phyloP scores from a whole-genome alignment of 2,113 vertebrate genomes.

The Enhydra lutris region DNA sequence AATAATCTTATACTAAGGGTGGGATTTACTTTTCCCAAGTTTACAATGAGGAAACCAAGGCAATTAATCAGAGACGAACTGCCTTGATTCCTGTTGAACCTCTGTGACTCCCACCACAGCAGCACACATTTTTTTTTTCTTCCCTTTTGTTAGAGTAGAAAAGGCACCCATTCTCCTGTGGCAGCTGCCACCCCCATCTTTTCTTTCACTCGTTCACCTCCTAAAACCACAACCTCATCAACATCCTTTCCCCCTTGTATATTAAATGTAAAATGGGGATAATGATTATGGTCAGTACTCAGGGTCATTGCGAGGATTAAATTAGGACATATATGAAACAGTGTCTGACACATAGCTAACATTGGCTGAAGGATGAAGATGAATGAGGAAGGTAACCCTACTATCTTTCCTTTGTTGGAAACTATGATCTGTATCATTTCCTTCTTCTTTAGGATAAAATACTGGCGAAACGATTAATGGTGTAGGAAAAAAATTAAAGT shows the following conservation, averaged over 20 bases:
- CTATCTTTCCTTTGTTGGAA: neutral
- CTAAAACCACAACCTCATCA: neutral
- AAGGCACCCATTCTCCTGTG: neutral
- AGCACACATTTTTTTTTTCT: neutral
- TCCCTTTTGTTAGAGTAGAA: neutral
- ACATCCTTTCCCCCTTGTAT: too few species aligned
- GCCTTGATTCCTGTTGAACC: neutral
- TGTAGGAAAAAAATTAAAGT: neutral
- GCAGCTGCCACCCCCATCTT: neutral
- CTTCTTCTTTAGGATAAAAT: neutral
- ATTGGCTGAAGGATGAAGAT: neutral
- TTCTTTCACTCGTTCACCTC: neutral
- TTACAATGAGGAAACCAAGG: neutral
- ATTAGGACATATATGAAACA: neutral
- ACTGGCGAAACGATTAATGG: neutral
- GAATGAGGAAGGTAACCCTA: neutral
- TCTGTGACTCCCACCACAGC: neutral
- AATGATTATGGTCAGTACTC: neutral
- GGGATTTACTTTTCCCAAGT: neutral
- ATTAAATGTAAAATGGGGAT: neutral
- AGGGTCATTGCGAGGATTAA: neutral
- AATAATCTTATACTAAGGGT: neutral
- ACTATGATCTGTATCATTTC: neutral
- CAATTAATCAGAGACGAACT: neutral
- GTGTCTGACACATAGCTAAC: neutral